Evolutionary conservation across 2,888 invertebrate species (phyloP), one percentile per base, ranked within the genome.

Genomic region (Erebia ligea): DNA sequence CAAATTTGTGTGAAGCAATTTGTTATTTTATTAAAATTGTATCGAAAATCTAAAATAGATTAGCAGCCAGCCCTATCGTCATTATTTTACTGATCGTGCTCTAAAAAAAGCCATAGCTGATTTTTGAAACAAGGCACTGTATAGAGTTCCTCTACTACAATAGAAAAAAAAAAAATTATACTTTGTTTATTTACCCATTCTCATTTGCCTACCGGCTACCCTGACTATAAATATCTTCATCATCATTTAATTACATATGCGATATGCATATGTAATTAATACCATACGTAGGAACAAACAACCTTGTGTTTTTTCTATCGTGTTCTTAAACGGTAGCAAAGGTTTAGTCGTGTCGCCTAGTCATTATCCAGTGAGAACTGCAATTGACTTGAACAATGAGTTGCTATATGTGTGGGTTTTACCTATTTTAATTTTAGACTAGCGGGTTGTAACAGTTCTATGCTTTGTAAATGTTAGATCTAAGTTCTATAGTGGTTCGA

Each of bases 321-420:
- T 81, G 81, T 84, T 87, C 86, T 87, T 86, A 80, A 81, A 84
- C 80, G 77, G 76, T 75, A 80, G 78, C 78, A 76, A 76, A 78
- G 74, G 77, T 76, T 77, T 76, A 79, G 78, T 79, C 76, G 78
- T 76, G 81, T 82, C 80, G 86, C 84, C 80, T 82, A 84, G 84
- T 87, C 85, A 84, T 82, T 80, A 86, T 84, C 80, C 82, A 84
- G 85, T 88, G 86, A 84, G 85, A 88, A 89, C 84, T 80, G 81
- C 82, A 85, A 86, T 86, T 85, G 85, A 82, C 81, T 81, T 79
- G 81, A 86, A 91, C 89, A 90, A 91, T 90, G 87, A 86, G 77
- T 76, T 40, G 40, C 48, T 68, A 19, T 42, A 17, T 75, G 81
- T 80, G 84, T 85, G 82, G 82, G 82, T 85, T 81, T 81, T 81